Conservation (phyloP, 2,113 vertebrate species). For the Colistium nudipinnis region DNA sequence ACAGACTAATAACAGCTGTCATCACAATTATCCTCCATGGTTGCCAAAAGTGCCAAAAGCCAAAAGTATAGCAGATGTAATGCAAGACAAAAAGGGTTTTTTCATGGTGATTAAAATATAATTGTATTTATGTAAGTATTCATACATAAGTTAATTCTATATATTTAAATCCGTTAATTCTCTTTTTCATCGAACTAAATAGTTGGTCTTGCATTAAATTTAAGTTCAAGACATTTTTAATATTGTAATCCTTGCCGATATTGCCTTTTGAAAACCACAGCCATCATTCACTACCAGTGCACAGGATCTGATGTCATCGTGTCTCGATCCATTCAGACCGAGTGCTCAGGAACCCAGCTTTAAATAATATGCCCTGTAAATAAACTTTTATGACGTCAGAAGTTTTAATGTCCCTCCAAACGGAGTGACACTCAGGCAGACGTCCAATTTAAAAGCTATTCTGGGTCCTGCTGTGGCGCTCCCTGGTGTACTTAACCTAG, state of each 20-base stretch:
- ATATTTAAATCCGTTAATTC: background rate
- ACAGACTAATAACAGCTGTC: background rate
- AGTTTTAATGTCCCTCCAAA: constrained; percentile 4
- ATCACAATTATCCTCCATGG: background rate
- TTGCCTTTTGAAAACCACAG: background rate
- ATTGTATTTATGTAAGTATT: too few species aligned
- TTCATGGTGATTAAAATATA: background rate
- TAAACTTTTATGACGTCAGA: constrained; percentile 35
- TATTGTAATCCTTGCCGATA: background rate
- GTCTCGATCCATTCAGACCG: background rate
- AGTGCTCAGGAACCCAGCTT: background rate
- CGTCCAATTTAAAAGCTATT: constrained; percentile 28
- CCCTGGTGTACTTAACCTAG: constrained; percentile 18
- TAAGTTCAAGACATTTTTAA: background rate
- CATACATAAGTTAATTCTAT: background rate
- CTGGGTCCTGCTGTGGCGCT: constrained; percentile 7
- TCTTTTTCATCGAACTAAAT: background rate
- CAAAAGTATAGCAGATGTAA: background rate
- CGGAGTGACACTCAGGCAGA: background rate
- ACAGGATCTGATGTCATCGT: background rate
- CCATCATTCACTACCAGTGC: background rate
- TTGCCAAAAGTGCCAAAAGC: background rate
- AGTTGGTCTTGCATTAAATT: background rate
- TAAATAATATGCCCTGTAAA: constrained; percentile 27
- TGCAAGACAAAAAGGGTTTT: background rate